These are phyloP conservation scores for Trididemnum nubilum DNA, from an alignment of 23 tunicate species.

Conservation along the genomic window DNA sequence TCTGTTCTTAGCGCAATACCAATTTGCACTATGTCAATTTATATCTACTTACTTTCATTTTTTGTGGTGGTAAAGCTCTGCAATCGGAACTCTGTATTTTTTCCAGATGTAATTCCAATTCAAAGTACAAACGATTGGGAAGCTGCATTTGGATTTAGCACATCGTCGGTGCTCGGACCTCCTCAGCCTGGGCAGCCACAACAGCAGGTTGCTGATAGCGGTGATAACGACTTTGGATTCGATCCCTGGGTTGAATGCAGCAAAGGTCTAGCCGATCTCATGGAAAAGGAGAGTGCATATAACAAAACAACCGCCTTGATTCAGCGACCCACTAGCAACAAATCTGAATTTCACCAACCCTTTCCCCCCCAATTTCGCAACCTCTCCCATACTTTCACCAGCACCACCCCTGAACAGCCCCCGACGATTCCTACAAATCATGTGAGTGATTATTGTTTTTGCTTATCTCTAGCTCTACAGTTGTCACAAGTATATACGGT, in stretches of 20 bases:
- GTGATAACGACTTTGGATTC: constrained; percentile 82
- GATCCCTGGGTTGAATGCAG: constrained; percentile 89
- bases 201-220: constrained; percentile 4
- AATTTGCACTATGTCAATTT: too few relatives aligned
- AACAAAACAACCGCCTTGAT: background rate
- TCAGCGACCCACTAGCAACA: background rate
- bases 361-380: background rate
- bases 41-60: too few relatives aligned
- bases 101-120: constrained; percentile 67
- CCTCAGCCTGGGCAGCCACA: background rate
- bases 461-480: too few relatives aligned
- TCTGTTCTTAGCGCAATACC: too few relatives aligned
- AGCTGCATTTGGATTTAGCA: constrained; percentile 68
- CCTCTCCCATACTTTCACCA: background rate
- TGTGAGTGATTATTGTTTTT: too few relatives aligned
- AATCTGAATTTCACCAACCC: background rate
- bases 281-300: constrained; percentile 66
- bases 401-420: background rate
- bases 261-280: constrained; percentile 83
- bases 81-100: too few relatives aligned
- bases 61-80: too few relatives aligned
- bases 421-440: background rate
- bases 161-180: too few relatives aligned
- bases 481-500: too few relatives aligned
- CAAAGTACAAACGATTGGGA: constrained; percentile 87